Base-by-base conservation (phyloP, 2,888 invertebrate genomes). In the Campoletis raptor region DNA sequence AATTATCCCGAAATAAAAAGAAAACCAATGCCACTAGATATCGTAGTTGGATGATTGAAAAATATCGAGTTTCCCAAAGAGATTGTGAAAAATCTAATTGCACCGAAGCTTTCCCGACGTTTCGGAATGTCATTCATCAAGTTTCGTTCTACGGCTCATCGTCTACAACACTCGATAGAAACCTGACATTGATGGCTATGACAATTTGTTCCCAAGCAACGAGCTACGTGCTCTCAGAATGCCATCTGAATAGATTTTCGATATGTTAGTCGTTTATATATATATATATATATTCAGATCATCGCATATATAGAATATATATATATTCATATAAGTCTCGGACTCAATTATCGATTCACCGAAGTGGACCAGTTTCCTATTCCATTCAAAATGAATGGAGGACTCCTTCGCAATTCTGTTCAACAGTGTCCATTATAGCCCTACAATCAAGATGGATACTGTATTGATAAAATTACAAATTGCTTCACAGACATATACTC, bases 321-420 rank as follows among this genome's bases (percentile, higher is more conserved):
- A 30, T 52, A 52, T n/a, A 52, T 52, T n/a, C 30, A 30, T 5
- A 30, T 15, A 61, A 61, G 30, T 61, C 30, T 61, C 45, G 42
- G 54, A 79, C 48, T 85, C 82, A 73, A 85, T 85, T 85, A 85
- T 85, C 82, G 85, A 85, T 85, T 81, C 57, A 57, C 48, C 66
- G 30, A 78, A 85, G 78, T 81, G 67, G 85, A 57, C 77, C 76
- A 42, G 37, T 67, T 30, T 78, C 79, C 67, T 42, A n/a, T 76
- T 73, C 79, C 67, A 80, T 82, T 76, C 78, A 70, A 76, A 82
- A 64, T 76, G 69, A 64, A 69, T 36, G 57, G 61, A 74, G 30
- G 54, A 64, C 61, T 45, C 73, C 74, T 79, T 85, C 24, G 45
- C 79, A 12, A 85, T 82, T 74, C 67, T 77, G 67, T 67, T 52